Conservation (phyloP, 2,113 vertebrate genomes). For the Epinephelus fuscoguttatus region DNA sequence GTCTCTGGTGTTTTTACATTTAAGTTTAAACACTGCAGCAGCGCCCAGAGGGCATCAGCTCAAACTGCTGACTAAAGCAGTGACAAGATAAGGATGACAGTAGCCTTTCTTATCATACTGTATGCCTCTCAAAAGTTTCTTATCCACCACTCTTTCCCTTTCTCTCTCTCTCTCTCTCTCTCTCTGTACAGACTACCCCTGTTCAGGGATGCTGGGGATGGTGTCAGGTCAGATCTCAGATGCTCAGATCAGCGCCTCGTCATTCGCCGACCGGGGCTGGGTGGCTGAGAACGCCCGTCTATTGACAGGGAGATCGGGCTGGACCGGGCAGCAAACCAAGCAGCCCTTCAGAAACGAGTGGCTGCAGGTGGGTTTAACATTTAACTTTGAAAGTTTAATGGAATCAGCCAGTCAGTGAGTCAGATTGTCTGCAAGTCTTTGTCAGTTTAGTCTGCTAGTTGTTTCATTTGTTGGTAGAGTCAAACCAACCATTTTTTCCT, state of each 20-base stretch:
- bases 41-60: conserved; percentile 1
- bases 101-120: conserved; percentile 30
- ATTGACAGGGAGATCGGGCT: conserved; percentile 93
- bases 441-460: too few species aligned
- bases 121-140: conserved; percentile 9
- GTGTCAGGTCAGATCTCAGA: conserved; percentile 96
- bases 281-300: conserved; percentile 93
- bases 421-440: too few species aligned
- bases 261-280: conserved; percentile 92
- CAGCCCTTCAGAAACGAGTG: conserved; percentile 89
- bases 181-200: conserved; percentile 87
- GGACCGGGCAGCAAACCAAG: conserved; percentile 87
- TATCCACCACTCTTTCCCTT: background rate
- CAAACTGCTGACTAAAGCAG: conserved; percentile 38
- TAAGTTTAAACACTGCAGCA: conserved; percentile 20
- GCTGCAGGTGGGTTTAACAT: conserved; percentile 81
- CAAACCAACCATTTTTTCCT: background rate
- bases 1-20: conserved; percentile 31
- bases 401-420: background rate
- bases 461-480: background rate
- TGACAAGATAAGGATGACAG: conserved; percentile 34
- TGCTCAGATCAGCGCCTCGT: conserved; percentile 94
- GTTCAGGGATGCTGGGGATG: conserved; percentile 97
- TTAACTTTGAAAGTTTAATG: background rate
- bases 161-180: conserved; percentile 12